Evolutionary conservation across 64 coral and sea anemone species (phyloP), one percentile per base, ranked within the genome.

Genomic region (Montipora cactus): DNA sequence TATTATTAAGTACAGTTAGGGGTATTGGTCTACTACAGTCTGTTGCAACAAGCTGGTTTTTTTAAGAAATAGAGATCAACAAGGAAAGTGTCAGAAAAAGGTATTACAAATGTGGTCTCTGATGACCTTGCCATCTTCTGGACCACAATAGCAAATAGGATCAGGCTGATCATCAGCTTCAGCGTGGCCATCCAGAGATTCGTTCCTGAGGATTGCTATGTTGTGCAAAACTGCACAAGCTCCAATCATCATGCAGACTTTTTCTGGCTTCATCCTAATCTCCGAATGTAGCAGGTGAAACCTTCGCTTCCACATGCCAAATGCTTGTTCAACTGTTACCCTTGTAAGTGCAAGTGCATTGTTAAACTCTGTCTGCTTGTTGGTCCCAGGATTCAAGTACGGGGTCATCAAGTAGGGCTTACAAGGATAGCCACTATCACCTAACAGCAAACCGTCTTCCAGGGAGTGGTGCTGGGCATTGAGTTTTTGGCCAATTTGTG

Each of bases 271-370:
- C 90, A 91, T 84, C 61, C 90, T 67, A 8, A 92, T 57, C 25
- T 92, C 81, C 14, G 80, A 85, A 59, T 92, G 91, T 44, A 92
- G 49, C 1, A 92, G 28, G 9, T 92, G 91, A 78, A 92, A 92
- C 18, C 81, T 81, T 50, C 80, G 7, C 78, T 92, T 92, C 70
- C 66, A 92, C 48, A 48, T 0, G 44, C 91, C 91, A 92, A 92
- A 92, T 13, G 81, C 85, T 58, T 92, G 91, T 79, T 92, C 91
- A 77, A 92, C 87, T 23, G 67, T 18, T 25, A 92, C 80, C 68
- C 81, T 84, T 62, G 91, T 92, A 20, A 44, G 59, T 16, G 46
- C 15, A 7, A 69, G 81, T 61, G 91, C 79, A 62, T 74, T 74
- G 74, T 92, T 92, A 55, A 57, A 92, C 2, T 25, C 50, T 50